A percentile compares a stretch with the other conserved stretches of the same genome.
Evolutionary conservation across 1,140 invertebrate genomes (phyloP).

Genomic region (Eupristina koningsbergeri): DNA sequence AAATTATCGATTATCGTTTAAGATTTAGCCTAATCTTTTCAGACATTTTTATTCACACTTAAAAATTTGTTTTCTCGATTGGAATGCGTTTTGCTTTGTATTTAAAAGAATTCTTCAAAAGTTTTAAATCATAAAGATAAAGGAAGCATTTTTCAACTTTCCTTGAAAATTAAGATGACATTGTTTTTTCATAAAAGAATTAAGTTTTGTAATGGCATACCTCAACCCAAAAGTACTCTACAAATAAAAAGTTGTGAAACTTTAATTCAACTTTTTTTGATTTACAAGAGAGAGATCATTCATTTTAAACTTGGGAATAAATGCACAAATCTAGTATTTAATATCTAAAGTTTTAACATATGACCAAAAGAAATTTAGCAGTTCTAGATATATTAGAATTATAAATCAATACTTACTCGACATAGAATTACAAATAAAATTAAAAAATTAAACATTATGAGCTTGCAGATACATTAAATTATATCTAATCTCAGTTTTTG

Average conservation of each 20-base stretch:
- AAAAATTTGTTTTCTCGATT: not conserved
- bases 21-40: not conserved
- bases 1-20: not conserved
- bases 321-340: not conserved
- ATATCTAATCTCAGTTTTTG: too few species aligned
- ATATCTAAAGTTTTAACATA: conserved; percentile 3
- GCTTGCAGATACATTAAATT: too few species aligned
- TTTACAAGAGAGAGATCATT: not conserved
- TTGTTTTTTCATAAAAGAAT: not conserved
- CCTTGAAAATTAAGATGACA: not conserved
- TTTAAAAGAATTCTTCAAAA: not conserved
- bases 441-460: not conserved
- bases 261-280: not conserved
- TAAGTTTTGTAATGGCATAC: not conserved
- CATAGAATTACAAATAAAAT: not conserved
- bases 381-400: not conserved
- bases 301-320: conserved; percentile 6
- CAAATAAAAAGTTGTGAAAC: conserved; percentile 5
- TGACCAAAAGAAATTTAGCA: not conserved
- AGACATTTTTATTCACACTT: not conserved
- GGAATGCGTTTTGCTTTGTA: not conserved
- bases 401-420: not conserved
- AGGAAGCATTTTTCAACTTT: not conserved
- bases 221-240: not conserved
- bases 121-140: not conserved